Conservation (phyloP, 2,797 vertebrate species). For the Ptychadena robeensis region DNA sequence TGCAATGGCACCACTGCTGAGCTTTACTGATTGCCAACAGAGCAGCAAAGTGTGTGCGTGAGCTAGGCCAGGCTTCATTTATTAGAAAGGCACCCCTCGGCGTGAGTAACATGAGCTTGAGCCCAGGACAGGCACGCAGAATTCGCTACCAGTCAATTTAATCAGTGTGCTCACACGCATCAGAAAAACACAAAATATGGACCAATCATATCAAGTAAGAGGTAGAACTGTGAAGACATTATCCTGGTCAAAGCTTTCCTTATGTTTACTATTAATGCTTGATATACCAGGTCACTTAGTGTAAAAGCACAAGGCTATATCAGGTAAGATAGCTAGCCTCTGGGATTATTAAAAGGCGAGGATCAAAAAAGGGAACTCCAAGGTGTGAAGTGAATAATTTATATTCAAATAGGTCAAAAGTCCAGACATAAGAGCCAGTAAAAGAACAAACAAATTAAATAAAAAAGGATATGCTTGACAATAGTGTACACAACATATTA, state of each 20-base stretch:
- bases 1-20: conserved; percentile 17
- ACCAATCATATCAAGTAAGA: background rate
- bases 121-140: conserved; percentile 45
- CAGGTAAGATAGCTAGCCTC: too few relatives aligned
- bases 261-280: background rate
- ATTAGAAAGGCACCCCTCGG: conserved; percentile 4
- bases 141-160: conserved; percentile 44
- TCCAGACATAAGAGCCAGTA: too few relatives aligned
- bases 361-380: too few relatives aligned
- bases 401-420: too few relatives aligned
- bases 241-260: background rate
- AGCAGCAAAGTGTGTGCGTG: conserved; percentile 55
- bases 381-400: too few relatives aligned
- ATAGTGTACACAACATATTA: too few relatives aligned
- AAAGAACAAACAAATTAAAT: too few relatives aligned
- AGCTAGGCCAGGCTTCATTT: conserved; percentile 8
- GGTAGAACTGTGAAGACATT: background rate
- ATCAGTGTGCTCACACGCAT: conserved; percentile 24
- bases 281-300: too few relatives aligned
- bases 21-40: conserved; percentile 56
- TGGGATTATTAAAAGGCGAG: too few relatives aligned
- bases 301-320: too few relatives aligned
- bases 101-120: conserved; percentile 41
- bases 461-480: too few relatives aligned
- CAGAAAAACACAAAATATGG: conserved; percentile 25